phyloP scores from a whole-genome alignment of 2,797 vertebrate genomes.

The Kryptopterus vitreolus region DNA sequence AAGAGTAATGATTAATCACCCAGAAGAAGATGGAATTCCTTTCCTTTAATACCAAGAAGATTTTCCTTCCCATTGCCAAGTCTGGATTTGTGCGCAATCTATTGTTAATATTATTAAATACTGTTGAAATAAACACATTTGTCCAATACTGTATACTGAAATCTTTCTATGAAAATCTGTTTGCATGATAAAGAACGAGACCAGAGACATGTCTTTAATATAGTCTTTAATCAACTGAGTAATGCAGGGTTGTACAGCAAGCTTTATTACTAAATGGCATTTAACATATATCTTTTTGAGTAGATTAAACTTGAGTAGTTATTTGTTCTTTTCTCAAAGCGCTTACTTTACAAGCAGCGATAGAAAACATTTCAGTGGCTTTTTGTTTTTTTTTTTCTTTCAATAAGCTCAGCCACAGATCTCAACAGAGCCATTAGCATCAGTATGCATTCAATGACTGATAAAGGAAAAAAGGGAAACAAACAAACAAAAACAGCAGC shows the following conservation, averaged over 20 bases:
- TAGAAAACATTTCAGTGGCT: conserved; percentile 85
- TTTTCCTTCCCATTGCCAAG: not conserved
- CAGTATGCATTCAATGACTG: conserved; percentile 47
- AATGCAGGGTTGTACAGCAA: conserved; percentile 87
- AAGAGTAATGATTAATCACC: not conserved
- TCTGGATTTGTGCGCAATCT: not conserved
- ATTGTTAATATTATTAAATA: not conserved
- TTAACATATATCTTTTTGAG: conserved; percentile 71
- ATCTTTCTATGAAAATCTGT: too few species aligned
- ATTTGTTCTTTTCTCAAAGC: conserved; percentile 83
- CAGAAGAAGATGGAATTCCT: not conserved
- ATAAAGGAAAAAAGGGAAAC: conserved; percentile 67
- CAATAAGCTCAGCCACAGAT: conserved; percentile 69
- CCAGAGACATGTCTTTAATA: conserved; percentile 73
- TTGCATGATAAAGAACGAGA: not conserved
- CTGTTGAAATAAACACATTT: not conserved
- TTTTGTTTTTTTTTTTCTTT: conserved; percentile 68
- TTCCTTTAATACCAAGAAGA: not conserved
- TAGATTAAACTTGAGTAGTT: conserved; percentile 74
- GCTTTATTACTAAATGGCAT: conserved; percentile 73
- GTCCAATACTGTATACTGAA: not conserved
- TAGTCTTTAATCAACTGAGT: conserved; percentile 86
- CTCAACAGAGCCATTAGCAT: conserved; percentile 68
- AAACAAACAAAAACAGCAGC: conserved; percentile 69
- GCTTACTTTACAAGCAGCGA: conserved; percentile 82